Conservation (phyloP, 2,797 vertebrate genomes). For the Pseudopleuronectes americanus region DNA sequence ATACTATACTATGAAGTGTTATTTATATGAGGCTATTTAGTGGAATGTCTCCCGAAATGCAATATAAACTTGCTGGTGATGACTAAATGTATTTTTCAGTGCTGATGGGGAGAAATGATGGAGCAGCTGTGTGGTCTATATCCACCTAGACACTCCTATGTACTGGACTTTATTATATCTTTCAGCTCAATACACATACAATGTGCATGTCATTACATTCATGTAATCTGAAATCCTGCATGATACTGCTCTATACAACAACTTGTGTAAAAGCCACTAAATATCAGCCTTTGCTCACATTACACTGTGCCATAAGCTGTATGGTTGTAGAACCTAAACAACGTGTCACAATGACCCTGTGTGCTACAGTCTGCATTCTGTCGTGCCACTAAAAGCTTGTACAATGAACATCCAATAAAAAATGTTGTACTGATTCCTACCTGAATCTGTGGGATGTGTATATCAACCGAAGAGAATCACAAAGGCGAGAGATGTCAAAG, state of each 20-base stretch:
- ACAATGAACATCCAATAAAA: conserved; percentile 48
- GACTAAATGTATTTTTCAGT: conserved; percentile 33
- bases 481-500: conserved; percentile 54
- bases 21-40: conserved; percentile 51
- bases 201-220: neutral
- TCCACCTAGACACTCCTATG: conserved; percentile 27
- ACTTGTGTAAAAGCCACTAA: conserved; percentile 20
- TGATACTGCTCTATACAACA: conserved; percentile 11
- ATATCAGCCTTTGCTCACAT: neutral
- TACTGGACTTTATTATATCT: conserved; percentile 4
- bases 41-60: conserved; percentile 35
- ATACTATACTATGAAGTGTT: neutral
- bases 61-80: conserved; percentile 49
- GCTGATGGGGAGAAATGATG: conserved; percentile 10
- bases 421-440: conserved; percentile 21
- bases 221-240: conserved; percentile 28
- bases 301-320: conserved; percentile 21
- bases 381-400: conserved; percentile 23
- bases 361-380: conserved; percentile 18
- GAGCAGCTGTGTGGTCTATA: conserved; percentile 41
- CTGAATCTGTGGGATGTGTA: conserved; percentile 24
- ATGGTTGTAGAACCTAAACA: neutral
- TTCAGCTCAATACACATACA: conserved; percentile 7
- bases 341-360: conserved; percentile 18
- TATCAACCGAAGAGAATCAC: conserved; percentile 9